Percentiles rank a stretch among this genome's conserved stretches.
Evolutionary conservation across 2,113 vertebrate genomes (phyloP).

Genomic region (Cheirogaleus medius): DNA sequence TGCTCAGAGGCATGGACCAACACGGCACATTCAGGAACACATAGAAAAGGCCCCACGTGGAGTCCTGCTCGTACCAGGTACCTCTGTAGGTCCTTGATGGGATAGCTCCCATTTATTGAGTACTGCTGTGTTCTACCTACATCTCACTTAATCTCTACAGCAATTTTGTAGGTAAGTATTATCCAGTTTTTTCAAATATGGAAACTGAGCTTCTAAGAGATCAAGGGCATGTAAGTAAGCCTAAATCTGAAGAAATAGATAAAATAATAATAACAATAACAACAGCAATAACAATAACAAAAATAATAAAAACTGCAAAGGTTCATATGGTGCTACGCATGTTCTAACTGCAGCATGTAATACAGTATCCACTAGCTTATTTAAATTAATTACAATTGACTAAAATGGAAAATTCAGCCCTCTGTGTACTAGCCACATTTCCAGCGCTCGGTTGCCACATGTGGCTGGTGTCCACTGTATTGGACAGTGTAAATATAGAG

Average conservation of each 20-base stretch:
- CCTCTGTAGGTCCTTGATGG: neutral
- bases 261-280: neutral
- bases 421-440: neutral
- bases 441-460: neutral
- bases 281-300: neutral
- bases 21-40: neutral
- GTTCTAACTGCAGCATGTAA: neutral
- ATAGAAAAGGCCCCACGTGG: neutral
- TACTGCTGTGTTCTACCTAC: too few species aligned
- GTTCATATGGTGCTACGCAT: neutral
- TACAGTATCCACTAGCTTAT: neutral
- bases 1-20: neutral
- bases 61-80: neutral
- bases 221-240: neutral
- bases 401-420: neutral
- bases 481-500: neutral
- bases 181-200: neutral
- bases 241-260: neutral
- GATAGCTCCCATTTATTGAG: neutral
- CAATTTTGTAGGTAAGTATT: neutral
- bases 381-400: neutral
- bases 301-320: neutral
- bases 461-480: neutral
- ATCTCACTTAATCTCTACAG: neutral
- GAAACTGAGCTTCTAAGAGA: neutral